Conservation (phyloP, 2,888 invertebrate species). For the Eueremaeus valkanovi region DNA sequence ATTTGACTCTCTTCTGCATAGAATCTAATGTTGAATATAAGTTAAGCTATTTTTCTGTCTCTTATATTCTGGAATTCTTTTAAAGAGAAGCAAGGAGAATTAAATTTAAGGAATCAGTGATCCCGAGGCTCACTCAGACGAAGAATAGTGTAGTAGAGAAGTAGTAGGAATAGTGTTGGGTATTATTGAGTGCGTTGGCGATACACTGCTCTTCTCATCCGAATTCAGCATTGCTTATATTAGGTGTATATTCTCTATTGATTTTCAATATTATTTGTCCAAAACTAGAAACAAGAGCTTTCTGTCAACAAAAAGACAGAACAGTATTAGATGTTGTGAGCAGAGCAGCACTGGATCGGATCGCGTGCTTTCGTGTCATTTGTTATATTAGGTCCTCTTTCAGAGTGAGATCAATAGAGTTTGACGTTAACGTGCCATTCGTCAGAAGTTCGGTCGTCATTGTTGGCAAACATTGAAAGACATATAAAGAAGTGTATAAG, state of each 20-base stretch:
- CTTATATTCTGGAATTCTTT: constrained; percentile 7
- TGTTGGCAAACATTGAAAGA: neutral
- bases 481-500: constrained; percentile 20
- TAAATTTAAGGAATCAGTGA: neutral
- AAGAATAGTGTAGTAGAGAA: too few species aligned
- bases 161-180: neutral
- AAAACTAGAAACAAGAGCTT: constrained; percentile 36
- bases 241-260: constrained; percentile 32
- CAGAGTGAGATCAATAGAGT: constrained; percentile 12
- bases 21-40: constrained; percentile 10
- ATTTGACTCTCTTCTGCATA: neutral
- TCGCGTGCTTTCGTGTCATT: constrained; percentile 35
- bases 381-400: constrained; percentile 30
- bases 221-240: neutral
- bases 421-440: constrained; percentile 20
- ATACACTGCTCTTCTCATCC: too few species aligned
- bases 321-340: constrained; percentile 12
- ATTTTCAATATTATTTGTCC: constrained; percentile 34
- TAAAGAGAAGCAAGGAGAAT: neutral
- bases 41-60: constrained; percentile 13
- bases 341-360: constrained; percentile 5
- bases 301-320: constrained; percentile 35
- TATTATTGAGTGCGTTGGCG: neutral
- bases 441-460: constrained; percentile 8
- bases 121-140: neutral